These are phyloP conservation scores for Seriola aureovittata DNA, from an alignment of 2,113 vertebrate species.

Conservation along the genomic window DNA sequence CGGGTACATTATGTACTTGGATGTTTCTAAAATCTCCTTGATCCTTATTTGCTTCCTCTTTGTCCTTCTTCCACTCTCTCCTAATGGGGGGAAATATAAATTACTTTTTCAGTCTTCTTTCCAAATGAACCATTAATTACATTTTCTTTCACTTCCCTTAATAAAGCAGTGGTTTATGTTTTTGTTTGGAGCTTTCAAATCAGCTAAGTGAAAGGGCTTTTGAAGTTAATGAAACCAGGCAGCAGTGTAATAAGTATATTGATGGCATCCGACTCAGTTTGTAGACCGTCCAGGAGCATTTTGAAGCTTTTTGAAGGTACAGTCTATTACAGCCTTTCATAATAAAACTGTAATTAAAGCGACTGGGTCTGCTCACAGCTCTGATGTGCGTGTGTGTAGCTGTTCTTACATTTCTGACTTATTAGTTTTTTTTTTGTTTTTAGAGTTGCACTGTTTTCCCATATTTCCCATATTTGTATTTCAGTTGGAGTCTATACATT, in stretches of 20 bases:
- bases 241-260: conserved; percentile 39
- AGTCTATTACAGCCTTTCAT: background rate
- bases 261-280: conserved; percentile 19
- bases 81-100: conserved; percentile 2
- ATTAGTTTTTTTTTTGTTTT: background rate
- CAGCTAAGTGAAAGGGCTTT: conserved; percentile 50
- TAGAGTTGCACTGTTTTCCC: too few species aligned
- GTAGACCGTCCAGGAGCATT: background rate
- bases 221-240: conserved; percentile 60
- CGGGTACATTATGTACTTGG: background rate
- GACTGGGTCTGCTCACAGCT: background rate
- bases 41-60: conserved; percentile 12
- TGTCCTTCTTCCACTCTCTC: background rate
- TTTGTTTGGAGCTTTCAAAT: conserved; percentile 57
- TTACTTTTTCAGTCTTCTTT: conserved; percentile 26
- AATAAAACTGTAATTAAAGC: background rate
- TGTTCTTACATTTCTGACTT: background rate
- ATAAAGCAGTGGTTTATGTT: conserved; percentile 57
- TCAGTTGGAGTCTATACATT: background rate
- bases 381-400: background rate
- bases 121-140: conserved; percentile 51
- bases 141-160: conserved; percentile 65
- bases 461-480: background rate
- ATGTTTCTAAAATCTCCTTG: conserved; percentile 17
- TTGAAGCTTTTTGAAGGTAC: conserved; percentile 23